Base-by-base conservation (phyloP, 2,113 vertebrate species). In the Seriola dumerili region DNA sequence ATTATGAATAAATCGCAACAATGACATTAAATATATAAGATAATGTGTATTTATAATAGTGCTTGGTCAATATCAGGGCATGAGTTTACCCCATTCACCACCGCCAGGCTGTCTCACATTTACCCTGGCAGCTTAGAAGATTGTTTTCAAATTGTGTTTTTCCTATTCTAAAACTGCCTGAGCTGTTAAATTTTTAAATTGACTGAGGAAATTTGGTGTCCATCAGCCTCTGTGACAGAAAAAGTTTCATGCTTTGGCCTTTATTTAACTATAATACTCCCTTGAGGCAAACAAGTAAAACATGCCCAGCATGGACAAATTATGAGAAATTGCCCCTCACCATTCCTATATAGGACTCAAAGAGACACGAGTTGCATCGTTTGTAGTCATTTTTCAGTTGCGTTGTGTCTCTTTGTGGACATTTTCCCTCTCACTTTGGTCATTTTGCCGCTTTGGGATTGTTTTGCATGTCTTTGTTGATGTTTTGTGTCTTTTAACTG, bases 101-200 rank as follows among this genome's bases (percentile, higher is more conserved):
- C 7, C 80, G 23, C 88, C 76, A 68, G 57, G 50, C 80, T 78
- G 72, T 72, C 59, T 78, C 25, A 71, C 76, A 83, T 76, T 72
- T 63, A 66, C 34, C 46, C 23, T 77, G 79, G 65, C 86, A 84
- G 62, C 62, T 70, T 34, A 42, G 12, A 55, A 65, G 83, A 82
- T 80, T 75, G 50, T 86, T 81, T 77, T 79, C 55, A 64, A 63
- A 71, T 25, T 81, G 10, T 78, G 10, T 75, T 81, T 82, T 85
- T 57, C 14, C 61, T 69, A 38, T 74, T 85, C 59, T 78, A 34
- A 72, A 85, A 63, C 34, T 77, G 62, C 36, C 36, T 64, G 23
- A 80, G 70, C 63, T 52, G 65, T 77, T 69, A 46, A 64, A 82
- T 70, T 59, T 54, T 78, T 57, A 64, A 89, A 86, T 69, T 85